Base-by-base conservation (phyloP, 2,113 vertebrate genomes). In the Semnornis frantzii region DNA sequence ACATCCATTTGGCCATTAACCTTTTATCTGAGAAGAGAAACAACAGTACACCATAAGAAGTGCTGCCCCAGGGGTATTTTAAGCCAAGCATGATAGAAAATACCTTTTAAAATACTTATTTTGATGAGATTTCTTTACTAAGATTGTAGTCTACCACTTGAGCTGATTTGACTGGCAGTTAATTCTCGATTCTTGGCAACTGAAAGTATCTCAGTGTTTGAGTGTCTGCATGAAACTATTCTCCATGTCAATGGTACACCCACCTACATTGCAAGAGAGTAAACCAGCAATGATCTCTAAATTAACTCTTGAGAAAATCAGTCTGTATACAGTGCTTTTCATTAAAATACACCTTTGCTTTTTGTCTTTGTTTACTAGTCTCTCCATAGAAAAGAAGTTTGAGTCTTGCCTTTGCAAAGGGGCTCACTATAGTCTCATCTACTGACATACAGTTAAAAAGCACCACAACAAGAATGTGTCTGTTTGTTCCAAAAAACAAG, bases 111-210 rank as follows among this genome's bases (percentile, higher is more conserved):
- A 89, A 44, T 80, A 44, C 25, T 78, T 78, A 33, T 58, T 91
- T 92, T 88, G 1, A 57, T 75, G 33, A 65, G 33, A 27, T 83
- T 75, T 94, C 6, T 89, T 81, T 90, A 34, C 30, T 19, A 72
- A 59, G 76, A 54, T 27, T 39, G n/a, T 71, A 31, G 30, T 78
- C 79, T 91, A 88, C 44, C 48, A 82, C 60, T 93, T 68, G 58
- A 89, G 23, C 70, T 93, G 37, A 33, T 82, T 65, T 91, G 68
- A 85, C 68, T 92, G 85, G 62, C 65, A 78, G 30, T 88, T 85
- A 75, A 39, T 71, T 89, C 44, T 81, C 42, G 0, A 12, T 30
- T 92, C 85, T 87, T 85, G 76, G 65, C 79, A 83, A 62, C 20
- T 58, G 55, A 31, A 86, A 72, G 25, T 58, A 75, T 46, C 31